phyloP scores from a whole-genome alignment of 2,113 vertebrate species.

The Polypterus senegalus region DNA sequence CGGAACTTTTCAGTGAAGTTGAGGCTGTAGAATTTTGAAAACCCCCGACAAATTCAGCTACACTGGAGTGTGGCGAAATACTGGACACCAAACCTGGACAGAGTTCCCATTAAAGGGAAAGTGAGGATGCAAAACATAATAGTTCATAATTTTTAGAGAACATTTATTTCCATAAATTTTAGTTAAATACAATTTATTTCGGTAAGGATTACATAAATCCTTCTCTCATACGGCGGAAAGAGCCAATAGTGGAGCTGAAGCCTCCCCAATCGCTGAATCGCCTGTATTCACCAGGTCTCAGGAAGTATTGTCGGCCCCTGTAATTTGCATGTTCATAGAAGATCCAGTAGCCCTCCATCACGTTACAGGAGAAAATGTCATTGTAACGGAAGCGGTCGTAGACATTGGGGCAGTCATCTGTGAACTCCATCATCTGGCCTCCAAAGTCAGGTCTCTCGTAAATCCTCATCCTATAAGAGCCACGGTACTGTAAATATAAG shows the following conservation, averaged over 20 bases:
- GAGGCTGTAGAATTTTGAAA: too few relatives aligned
- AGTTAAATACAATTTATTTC: too few relatives aligned
- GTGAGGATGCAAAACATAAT: too few relatives aligned
- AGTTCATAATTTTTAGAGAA: too few relatives aligned
- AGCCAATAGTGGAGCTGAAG: neutral
- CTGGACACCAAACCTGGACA: too few relatives aligned
- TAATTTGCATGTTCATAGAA: slow-evolving; percentile 22
- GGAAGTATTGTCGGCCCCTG: slow-evolving; percentile 8
- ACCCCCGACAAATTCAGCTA: too few relatives aligned
- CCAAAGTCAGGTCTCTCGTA: slow-evolving; percentile 21
- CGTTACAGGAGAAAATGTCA: slow-evolving; percentile 24
- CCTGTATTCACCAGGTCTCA: slow-evolving; percentile 7
- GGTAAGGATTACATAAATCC: too few relatives aligned
- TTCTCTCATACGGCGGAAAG: neutral
- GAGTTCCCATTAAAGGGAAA: too few relatives aligned
- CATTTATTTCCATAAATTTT: too few relatives aligned
- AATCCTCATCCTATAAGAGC: slow-evolving; percentile 17
- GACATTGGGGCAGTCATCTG: slow-evolving; percentile 50
- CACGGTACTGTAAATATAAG: slow-evolving; percentile 10
- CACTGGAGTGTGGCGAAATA: too few relatives aligned
- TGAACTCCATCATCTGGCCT: slow-evolving; percentile 19
- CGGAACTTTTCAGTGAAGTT: too few relatives aligned
- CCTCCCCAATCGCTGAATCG: slow-evolving; percentile 6
- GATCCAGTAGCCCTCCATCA: slow-evolving; percentile 26
- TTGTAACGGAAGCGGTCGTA: slow-evolving; percentile 22